A percentile compares a stretch with the other conserved stretches of the same genome.
phyloP scores from a whole-genome alignment of 2,113 vertebrate species.

The Labeo rohita region DNA sequence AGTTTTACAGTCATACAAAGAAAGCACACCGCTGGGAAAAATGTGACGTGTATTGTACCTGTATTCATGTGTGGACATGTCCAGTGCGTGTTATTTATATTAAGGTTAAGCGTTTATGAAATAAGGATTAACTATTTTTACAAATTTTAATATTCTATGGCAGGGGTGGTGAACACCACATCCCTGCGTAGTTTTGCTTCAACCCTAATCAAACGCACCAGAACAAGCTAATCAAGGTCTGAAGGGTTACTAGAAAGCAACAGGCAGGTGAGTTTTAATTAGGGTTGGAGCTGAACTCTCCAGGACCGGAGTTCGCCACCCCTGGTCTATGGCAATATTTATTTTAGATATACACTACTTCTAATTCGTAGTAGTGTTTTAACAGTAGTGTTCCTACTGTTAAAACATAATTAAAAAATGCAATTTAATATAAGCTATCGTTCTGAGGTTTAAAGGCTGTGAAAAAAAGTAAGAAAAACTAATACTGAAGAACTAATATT shows the following conservation, averaged over 20 bases:
- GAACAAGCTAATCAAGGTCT: too few species aligned
- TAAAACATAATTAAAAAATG: neutral
- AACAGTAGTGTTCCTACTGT: neutral
- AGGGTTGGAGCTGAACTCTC: too few species aligned
- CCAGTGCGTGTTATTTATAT: too few species aligned
- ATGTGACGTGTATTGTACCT: neutral
- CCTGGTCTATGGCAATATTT: neutral
- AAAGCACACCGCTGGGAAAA: neutral
- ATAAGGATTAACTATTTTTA: neutral
- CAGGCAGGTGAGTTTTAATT: too few species aligned
- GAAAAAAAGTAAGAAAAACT: neutral
- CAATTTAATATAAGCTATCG: neutral
- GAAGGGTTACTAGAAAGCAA: too few species aligned
- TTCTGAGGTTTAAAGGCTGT: neutral
- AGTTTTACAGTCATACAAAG: conserved; percentile 5
- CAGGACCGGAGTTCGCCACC: too few species aligned
- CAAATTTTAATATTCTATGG: neutral
- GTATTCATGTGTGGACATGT: neutral
- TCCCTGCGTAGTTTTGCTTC: too few species aligned
- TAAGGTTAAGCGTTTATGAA: too few species aligned
- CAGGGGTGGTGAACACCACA: too few species aligned
- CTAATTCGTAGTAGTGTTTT: too few species aligned
- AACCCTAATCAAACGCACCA: too few species aligned
- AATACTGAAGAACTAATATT: neutral
- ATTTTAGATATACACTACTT: neutral